A percentile compares a stretch with the other conserved stretches of the same genome.
phyloP scores from a whole-genome alignment of 2,888 invertebrate genomes.

The Notocelia uddmanniana region DNA sequence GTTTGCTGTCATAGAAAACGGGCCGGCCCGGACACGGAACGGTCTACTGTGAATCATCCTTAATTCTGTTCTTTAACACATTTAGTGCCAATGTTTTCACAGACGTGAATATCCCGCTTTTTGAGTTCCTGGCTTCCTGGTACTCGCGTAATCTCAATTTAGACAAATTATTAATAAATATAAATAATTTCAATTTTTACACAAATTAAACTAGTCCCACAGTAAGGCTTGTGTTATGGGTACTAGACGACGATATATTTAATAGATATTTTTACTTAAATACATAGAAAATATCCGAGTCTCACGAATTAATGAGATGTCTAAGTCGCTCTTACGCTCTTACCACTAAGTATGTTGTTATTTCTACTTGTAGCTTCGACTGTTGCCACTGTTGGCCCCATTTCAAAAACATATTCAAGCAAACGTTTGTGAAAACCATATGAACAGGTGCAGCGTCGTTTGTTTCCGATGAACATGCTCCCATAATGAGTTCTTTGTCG shows the following conservation, averaged over 20 bases:
- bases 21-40: no score
- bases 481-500: slow-evolving; percentile 25
- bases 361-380: slow-evolving; percentile 17
- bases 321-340: no score
- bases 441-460: slow-evolving; percentile 31
- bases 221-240: no score
- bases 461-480: slow-evolving; percentile 7
- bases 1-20: no score
- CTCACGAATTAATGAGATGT: no score
- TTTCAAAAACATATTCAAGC: slow-evolving; percentile 26
- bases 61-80: neutral
- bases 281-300: no score
- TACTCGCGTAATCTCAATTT: no score
- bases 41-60: neutral
- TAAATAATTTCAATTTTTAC: no score
- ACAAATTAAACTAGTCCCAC: no score
- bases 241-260: no score
- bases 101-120: neutral
- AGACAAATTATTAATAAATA: no score
- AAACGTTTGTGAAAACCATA: slow-evolving; percentile 26
- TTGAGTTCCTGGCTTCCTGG: neutral
- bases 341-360: neutral
- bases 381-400: slow-evolving; percentile 8
- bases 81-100: neutral
- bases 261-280: no score